phyloP scores from a whole-genome alignment of 1,140 invertebrate genomes.

The Diabrotica virgifera region DNA sequence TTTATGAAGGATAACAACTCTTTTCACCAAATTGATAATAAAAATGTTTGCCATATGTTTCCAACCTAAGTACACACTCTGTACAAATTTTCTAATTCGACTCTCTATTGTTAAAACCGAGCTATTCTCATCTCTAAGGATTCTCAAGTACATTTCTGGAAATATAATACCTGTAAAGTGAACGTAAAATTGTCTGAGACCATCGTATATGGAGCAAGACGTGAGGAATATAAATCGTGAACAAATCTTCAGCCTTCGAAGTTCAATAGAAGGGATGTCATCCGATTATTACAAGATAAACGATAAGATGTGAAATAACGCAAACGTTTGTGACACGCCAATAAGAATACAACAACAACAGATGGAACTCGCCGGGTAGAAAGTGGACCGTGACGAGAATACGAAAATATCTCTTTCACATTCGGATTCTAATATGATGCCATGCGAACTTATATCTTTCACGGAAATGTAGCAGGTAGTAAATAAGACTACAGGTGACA shows the following conservation, averaged over 20 bases:
- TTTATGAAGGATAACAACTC: too few relatives aligned
- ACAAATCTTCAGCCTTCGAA: conserved; percentile 15
- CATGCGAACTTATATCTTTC: neutral
- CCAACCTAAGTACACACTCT: too few relatives aligned
- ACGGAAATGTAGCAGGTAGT: neutral
- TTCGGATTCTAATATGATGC: neutral
- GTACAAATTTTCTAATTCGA: too few relatives aligned
- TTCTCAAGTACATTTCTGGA: neutral
- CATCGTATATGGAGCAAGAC: neutral
- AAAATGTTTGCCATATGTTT: too few relatives aligned
- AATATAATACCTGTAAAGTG: neutral
- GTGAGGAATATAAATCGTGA: conserved; percentile 8
- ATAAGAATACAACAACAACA: conserved; percentile 25
- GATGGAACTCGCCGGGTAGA: conserved; percentile 26
- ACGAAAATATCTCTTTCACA: neutral
- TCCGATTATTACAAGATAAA: conserved; percentile 30
- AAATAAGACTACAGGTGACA: too few relatives aligned
- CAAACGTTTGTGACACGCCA: conserved; percentile 22
- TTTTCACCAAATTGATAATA: too few relatives aligned
- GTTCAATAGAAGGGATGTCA: conserved; percentile 27
- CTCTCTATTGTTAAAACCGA: too few relatives aligned
- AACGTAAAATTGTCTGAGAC: neutral
- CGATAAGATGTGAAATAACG: conserved; percentile 30
- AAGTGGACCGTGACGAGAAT: conserved; percentile 28
- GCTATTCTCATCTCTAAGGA: too few relatives aligned